A percentile compares a stretch with the other conserved stretches of the same genome.
Evolutionary conservation across 1,140 invertebrate species (phyloP).

Genomic region (Subanguina moxae): DNA sequence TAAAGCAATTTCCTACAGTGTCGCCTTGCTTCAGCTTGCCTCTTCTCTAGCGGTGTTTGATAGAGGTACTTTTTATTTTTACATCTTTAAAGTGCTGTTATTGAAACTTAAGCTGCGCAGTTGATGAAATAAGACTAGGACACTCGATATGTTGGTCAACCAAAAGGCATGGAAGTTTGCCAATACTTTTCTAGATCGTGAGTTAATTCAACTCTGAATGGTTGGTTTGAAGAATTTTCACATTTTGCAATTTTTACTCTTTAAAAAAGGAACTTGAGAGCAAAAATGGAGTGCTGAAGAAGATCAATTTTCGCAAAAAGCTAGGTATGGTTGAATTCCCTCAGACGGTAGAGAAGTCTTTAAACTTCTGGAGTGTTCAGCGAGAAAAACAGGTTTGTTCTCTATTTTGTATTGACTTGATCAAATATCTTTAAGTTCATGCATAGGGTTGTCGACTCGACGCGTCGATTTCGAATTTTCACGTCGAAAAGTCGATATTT

Average conservation of each 20-base stretch:
- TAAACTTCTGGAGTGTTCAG: not conserved
- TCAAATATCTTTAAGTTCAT: too few relatives aligned
- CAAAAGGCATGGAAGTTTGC: not conserved
- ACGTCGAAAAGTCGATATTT: too few relatives aligned
- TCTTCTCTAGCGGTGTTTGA: not conserved
- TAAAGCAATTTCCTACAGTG: not conserved
- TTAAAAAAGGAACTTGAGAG: not conserved
- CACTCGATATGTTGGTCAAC: not conserved
- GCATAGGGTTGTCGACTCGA: too few relatives aligned
- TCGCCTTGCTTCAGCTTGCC: not conserved
- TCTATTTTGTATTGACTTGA: too few relatives aligned
- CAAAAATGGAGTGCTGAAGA: not conserved
- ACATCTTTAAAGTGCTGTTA: too few relatives aligned
- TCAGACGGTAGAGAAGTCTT: not conserved
- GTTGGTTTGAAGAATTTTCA: not conserved
- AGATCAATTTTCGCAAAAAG: not conserved
- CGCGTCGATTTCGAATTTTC: too few relatives aligned
- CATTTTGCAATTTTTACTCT: not conserved
- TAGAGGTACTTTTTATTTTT: too few relatives aligned
- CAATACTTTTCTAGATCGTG: not conserved
- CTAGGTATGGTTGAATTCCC: not conserved
- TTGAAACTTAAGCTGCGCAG: not conserved
- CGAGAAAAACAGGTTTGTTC: not conserved
- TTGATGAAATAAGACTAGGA: not conserved
- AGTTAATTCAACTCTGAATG: not conserved